These are phyloP conservation scores for Rhabdornis inornatus DNA, from an alignment of 2,113 vertebrate species.

Conservation along the genomic window DNA sequence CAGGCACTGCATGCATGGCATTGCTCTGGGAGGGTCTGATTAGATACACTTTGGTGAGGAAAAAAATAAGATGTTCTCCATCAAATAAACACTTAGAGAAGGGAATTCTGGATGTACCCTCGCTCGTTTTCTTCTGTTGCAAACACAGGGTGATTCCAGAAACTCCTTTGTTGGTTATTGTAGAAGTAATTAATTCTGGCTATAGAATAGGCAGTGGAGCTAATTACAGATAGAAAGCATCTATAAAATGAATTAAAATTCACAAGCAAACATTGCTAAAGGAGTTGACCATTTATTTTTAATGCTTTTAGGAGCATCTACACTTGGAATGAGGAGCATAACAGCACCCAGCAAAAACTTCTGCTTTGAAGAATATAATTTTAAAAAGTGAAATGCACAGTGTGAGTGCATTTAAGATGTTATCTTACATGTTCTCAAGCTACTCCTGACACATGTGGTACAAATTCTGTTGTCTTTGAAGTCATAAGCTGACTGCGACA, in stretches of 20 bases:
- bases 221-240: not conserved
- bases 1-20: slow-evolving; percentile 60
- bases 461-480: slow-evolving; percentile 14
- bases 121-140: not conserved
- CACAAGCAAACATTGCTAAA: not conserved
- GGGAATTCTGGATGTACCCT: not conserved
- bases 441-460: not conserved
- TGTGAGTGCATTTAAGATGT: not conserved
- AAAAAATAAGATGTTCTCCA: not conserved
- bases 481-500: not conserved
- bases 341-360: not conserved
- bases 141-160: not conserved
- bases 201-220: not conserved
- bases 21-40: slow-evolving; percentile 65
- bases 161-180: not conserved
- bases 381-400: not conserved
- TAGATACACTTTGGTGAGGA: slow-evolving; percentile 57
- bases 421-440: not conserved
- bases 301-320: not conserved
- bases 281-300: not conserved
- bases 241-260: not conserved
- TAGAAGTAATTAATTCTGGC: slow-evolving; percentile 15
- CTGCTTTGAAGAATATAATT: not conserved
- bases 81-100: slow-evolving; percentile 42
- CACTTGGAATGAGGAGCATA: not conserved